Percentiles rank a stretch among this genome's conserved stretches.
Evolutionary conservation across 2,888 invertebrate genomes (phyloP).

Genomic region (Pyralis farinalis): DNA sequence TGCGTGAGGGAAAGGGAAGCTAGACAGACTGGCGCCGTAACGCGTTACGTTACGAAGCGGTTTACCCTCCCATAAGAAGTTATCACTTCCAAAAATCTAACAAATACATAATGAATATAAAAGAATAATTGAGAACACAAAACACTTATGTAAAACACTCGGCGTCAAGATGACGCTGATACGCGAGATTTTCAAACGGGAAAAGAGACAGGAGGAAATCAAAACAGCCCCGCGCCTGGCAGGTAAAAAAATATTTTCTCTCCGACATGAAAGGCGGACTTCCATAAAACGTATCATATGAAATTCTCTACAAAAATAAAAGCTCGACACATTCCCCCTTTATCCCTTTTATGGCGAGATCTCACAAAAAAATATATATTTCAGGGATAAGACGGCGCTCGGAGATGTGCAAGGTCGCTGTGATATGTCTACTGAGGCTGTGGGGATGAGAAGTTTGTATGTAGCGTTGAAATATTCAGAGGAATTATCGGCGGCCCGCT

Average conservation of each 20-base stretch:
- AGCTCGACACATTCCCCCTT: slow-evolving; percentile 22
- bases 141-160: neutral
- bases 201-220: slow-evolving; percentile 3
- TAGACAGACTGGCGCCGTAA: no score
- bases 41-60: no score
- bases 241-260: slow-evolving; percentile 5
- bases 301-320: slow-evolving; percentile 38
- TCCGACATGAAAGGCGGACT: slow-evolving; percentile 6
- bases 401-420: slow-evolving; percentile 14
- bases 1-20: no score
- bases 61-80: no score
- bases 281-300: slow-evolving; percentile 35
- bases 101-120: no score
- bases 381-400: slow-evolving; percentile 21
- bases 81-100: no score
- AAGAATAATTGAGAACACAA: no score
- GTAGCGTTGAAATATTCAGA: slow-evolving; percentile 5
- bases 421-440: no score
- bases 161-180: neutral
- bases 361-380: slow-evolving; percentile 27
- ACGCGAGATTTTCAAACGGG: no score
- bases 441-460: slow-evolving; percentile 2
- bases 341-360: slow-evolving; percentile 31
- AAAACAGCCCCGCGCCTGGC: slow-evolving; percentile 12
- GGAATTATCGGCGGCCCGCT: slow-evolving; percentile 8